These are phyloP conservation scores for Mythimna ferrago DNA, from an alignment of 2,888 invertebrate species.

Conservation along the genomic window DNA sequence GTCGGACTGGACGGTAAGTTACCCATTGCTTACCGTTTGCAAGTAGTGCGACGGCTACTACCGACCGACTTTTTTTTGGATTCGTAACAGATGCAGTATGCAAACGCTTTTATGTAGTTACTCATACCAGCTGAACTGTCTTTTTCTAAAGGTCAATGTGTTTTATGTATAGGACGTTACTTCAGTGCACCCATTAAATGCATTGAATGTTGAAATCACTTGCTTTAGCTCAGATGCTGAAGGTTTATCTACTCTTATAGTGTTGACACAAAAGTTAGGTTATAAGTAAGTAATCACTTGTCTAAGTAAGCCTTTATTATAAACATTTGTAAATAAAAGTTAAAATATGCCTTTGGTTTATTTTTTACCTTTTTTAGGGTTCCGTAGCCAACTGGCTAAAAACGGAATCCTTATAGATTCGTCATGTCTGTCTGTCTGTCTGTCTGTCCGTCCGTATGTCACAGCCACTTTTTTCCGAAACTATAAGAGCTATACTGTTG, in stretches of 20 bases:
- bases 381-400: no score
- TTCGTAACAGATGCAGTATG: background rate
- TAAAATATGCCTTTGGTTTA: conserved; percentile 7
- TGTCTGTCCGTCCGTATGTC: no score
- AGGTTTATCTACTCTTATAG: conserved; percentile 4
- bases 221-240: background rate
- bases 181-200: background rate
- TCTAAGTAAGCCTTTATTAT: conserved; percentile 18
- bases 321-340: conserved; percentile 52
- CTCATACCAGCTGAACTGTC: background rate
- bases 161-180: background rate
- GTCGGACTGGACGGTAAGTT: no score
- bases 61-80: background rate
- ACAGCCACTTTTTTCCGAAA: no score
- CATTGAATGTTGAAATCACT: background rate
- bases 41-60: no score
- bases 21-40: no score
- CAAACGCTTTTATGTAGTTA: background rate
- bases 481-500: no score
- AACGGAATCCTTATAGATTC: no score
- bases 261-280: conserved; percentile 5
- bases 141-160: background rate
- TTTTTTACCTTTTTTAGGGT: conserved; percentile 13
- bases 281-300: conserved; percentile 16
- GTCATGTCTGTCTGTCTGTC: no score